Evolutionary conservation across 2,113 vertebrate species (phyloP).

Genomic region (Tragelaphus strepsiceros): DNA sequence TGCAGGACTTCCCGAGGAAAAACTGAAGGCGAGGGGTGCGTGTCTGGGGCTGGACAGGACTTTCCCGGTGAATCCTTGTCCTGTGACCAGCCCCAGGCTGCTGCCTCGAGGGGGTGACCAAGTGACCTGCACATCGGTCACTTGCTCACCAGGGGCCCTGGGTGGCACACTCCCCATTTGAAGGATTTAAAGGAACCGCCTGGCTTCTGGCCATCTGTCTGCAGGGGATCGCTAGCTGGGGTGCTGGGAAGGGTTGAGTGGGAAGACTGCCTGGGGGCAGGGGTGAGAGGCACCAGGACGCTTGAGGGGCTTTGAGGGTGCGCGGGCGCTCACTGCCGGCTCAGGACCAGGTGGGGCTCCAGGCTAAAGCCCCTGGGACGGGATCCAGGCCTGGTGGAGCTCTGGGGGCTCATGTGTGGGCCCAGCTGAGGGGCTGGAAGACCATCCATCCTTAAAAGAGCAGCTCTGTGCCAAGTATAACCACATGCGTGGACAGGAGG

Average conservation of each 20-base stretch:
- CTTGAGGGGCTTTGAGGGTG: too few relatives aligned
- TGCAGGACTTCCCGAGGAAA: not conserved
- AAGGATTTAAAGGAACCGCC: not conserved
- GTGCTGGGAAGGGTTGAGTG: accelerated
- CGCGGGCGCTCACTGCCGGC: not conserved
- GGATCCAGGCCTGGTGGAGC: not conserved
- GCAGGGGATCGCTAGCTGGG: not conserved
- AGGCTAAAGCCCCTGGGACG: not conserved
- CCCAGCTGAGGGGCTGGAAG: not conserved
- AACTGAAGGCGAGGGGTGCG: not conserved
- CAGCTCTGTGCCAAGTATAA: not conserved
- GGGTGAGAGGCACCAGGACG: accelerated
- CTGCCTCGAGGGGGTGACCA: not conserved
- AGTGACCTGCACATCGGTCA: not conserved
- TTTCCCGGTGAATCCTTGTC: not conserved
- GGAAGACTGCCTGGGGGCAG: accelerated
- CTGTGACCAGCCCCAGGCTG: not conserved
- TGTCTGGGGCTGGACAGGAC: not conserved
- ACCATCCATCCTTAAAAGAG: not conserved
- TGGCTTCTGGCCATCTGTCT: not conserved
- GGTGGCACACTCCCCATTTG: not conserved
- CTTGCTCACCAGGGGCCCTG: not conserved
- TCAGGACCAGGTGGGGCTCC: not conserved
- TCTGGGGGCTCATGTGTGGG: accelerated
- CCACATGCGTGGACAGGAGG: accelerated